Conservation (phyloP, 2,797 vertebrate genomes). For the Ptychobarbus kaznakovi region DNA sequence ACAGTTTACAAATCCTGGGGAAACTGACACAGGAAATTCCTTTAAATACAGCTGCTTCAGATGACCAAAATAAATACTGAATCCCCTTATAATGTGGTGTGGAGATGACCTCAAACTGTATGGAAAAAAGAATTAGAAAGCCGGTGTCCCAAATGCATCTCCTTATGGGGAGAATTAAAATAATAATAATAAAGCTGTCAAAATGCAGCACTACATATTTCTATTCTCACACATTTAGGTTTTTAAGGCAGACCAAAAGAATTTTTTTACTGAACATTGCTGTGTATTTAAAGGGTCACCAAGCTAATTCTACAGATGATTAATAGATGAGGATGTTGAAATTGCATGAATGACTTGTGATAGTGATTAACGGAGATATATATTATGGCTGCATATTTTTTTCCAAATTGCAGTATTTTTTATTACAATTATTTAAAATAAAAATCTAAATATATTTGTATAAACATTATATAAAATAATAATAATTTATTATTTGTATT, state of each 20-base stretch:
- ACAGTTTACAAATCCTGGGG: constrained; percentile 22
- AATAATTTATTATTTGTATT: no score
- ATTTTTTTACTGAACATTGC: no score
- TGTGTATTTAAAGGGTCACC: background rate
- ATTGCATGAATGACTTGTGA: background rate
- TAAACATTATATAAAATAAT: background rate
- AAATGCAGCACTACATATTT: background rate
- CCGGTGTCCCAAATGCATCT: background rate
- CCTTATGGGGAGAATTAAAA: background rate
- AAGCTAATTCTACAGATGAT: background rate
- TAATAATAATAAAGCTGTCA: background rate
- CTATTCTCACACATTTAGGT: background rate
- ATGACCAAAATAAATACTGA: constrained; percentile 30
- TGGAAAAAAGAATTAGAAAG: background rate
- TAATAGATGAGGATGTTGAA: background rate
- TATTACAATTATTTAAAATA: background rate
- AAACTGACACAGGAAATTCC: constrained; percentile 18
- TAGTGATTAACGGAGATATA: background rate
- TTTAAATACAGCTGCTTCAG: constrained; percentile 28
- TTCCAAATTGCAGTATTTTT: no score
- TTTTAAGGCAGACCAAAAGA: background rate
- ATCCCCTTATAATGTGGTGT: constrained; percentile 21
- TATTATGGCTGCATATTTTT: no score
- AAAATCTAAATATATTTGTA: background rate
- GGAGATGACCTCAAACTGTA: constrained; percentile 28